Evolutionary conservation across 1,140 invertebrate genomes (phyloP).

Genomic region (Hylaeus volcanicus): DNA sequence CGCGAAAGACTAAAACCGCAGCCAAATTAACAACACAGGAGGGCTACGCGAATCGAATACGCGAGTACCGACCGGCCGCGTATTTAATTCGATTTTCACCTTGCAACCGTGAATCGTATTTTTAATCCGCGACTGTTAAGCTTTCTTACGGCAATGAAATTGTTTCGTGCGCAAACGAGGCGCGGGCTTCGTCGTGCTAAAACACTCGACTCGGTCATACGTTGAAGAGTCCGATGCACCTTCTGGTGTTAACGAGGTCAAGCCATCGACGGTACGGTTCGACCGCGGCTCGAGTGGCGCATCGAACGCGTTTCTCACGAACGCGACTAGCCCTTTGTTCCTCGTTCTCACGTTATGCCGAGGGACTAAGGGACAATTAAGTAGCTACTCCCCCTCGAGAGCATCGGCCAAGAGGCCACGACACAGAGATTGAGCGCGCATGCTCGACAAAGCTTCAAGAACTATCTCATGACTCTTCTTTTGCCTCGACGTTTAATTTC

Average conservation of each 20-base stretch:
- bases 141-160: no score
- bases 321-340: slow-evolving; percentile 43
- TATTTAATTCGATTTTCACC: no score
- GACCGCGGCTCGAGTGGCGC: slow-evolving; percentile 21
- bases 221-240: background rate
- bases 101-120: no score
- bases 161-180: background rate
- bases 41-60: no score
- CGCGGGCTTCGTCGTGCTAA: background rate
- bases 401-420: background rate
- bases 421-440: background rate
- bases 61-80: no score
- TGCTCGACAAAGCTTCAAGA: background rate
- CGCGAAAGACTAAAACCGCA: no score
- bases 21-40: no score
- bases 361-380: slow-evolving; percentile 53
- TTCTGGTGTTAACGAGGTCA: slow-evolving; percentile 30
- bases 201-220: background rate
- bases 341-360: slow-evolving; percentile 53
- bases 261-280: background rate
- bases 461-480: slow-evolving; percentile 33
- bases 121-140: no score
- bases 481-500: slow-evolving; percentile 30
- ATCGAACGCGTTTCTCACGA: slow-evolving; percentile 58
- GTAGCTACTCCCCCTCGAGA: slow-evolving; percentile 28